Base-by-base conservation (phyloP, 2,888 invertebrate species). In the Fissipunctia ypsillon region DNA sequence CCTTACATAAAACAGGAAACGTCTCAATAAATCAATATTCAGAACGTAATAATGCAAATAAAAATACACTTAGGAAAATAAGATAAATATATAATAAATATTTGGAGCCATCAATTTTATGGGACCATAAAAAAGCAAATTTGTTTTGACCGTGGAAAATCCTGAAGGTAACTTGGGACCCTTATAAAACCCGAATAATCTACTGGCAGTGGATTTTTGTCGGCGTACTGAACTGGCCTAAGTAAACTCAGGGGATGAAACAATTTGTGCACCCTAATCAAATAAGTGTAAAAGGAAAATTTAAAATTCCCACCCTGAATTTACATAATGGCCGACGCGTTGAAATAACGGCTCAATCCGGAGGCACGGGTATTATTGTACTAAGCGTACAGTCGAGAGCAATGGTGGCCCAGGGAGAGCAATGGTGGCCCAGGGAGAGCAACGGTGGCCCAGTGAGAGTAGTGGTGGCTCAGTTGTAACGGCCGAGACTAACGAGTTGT, bases 241-340 rank as follows among this genome's bases (percentile, higher is more conserved):
- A 91, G 90, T 87, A 91, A 92, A 92, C 91, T 85, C 82, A 38
- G 82, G 86, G 91, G 92, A 93, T 93, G 90, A 92, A 93, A 93
- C 93, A 92, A 94, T 94, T 94, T 92, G 92, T 90, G 91, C 88
- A 89, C 90, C 93, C 92, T 93, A 93, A 94, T 93, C 93, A 94
- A 95, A 94, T 93, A 94, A 91, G 90, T 90, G 90, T 91, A 90
- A 91, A 91, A 89, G 90, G 90, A 88, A 90, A 91, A 92, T 93
- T 94, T 93, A 87, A 93, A 94, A 93, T 92, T 93, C 88, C 89
- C 84, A 76, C 82, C 84, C 80, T 76, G 83, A 87, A 94, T 95
- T 94, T 93, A 89, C 94, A 94, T 95, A 94, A 94, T 91, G 91
- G 91, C 90, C 89, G 80, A 78, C 78, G 73, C 78, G 84, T 82